A percentile compares a stretch with the other conserved stretches of the same genome.
These are phyloP conservation scores for Eospalax fontanierii DNA, from an alignment of 2,797 vertebrate species.

Conservation along the genomic window DNA sequence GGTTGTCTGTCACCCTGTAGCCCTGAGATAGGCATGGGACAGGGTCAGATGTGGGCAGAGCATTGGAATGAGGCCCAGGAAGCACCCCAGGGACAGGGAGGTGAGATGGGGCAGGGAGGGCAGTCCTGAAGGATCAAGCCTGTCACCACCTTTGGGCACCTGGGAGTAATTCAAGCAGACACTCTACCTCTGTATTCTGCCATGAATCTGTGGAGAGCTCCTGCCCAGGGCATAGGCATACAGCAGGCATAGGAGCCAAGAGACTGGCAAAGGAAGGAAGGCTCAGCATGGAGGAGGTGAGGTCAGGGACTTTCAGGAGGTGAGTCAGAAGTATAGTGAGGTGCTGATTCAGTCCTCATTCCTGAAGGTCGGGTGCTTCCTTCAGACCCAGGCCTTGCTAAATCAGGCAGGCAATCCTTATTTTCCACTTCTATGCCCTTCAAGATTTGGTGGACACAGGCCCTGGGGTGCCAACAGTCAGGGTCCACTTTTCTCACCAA, in stretches of 20 bases:
- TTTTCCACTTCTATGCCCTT: too few species aligned
- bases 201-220: background rate
- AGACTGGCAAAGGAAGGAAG: background rate
- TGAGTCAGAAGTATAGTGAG: background rate
- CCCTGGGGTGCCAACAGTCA: background rate
- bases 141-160: too few species aligned
- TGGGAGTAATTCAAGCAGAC: background rate
- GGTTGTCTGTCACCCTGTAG: background rate
- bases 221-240: background rate
- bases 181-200: background rate
- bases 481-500: background rate
- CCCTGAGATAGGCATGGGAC: accelerated
- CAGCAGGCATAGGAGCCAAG: background rate
- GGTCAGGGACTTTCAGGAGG: background rate
- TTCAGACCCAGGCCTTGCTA: too few species aligned
- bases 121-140: too few species aligned
- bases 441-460: background rate
- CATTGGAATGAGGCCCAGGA: background rate
- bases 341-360: background rate
- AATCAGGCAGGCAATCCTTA: background rate
- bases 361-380: background rate
- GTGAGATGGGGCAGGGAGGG: background rate
- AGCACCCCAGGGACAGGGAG: background rate
- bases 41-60: background rate
- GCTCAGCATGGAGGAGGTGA: background rate